A percentile compares a stretch with the other conserved stretches of the same genome.
Evolutionary conservation across 2,113 vertebrate species (phyloP).

Genomic region (Myrmecophaga tridactyla): DNA sequence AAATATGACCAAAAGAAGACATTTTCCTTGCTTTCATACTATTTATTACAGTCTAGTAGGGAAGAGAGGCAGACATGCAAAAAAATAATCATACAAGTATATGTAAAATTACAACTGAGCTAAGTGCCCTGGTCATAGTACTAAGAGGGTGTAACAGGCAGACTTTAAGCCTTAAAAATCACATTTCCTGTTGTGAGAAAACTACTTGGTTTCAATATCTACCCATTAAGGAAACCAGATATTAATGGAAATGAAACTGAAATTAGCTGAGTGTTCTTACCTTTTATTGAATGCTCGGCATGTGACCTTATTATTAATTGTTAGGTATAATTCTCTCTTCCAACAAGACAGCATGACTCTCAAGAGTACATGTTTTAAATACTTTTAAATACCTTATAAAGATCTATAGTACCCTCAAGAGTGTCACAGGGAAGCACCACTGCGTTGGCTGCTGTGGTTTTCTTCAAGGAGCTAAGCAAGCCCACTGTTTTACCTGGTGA

Average conservation of each 20-base stretch:
- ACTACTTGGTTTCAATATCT: not conserved
- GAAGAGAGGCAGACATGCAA: not conserved
- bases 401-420: not conserved
- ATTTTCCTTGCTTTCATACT: not conserved
- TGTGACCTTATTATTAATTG: not conserved
- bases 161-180: not conserved
- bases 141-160: not conserved
- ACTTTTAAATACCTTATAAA: not conserved
- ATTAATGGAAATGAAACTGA: conserved; percentile 15
- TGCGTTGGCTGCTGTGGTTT: not conserved
- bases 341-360: not conserved
- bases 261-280: conserved; percentile 5
- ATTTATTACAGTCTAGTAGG: not conserved
- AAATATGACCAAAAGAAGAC: not conserved
- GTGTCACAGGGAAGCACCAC: not conserved
- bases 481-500: not conserved
- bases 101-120: not conserved
- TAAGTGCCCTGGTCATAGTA: not conserved
- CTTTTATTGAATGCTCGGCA: not conserved
- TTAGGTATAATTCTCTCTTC: not conserved
- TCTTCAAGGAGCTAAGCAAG: not conserved
- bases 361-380: not conserved
- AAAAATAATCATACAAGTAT: not conserved
- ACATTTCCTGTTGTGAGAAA: not conserved
- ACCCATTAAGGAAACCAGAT: conserved; percentile 20